phyloP scores from a whole-genome alignment of 2,888 invertebrate species.

The Crossocerus cetratus region DNA sequence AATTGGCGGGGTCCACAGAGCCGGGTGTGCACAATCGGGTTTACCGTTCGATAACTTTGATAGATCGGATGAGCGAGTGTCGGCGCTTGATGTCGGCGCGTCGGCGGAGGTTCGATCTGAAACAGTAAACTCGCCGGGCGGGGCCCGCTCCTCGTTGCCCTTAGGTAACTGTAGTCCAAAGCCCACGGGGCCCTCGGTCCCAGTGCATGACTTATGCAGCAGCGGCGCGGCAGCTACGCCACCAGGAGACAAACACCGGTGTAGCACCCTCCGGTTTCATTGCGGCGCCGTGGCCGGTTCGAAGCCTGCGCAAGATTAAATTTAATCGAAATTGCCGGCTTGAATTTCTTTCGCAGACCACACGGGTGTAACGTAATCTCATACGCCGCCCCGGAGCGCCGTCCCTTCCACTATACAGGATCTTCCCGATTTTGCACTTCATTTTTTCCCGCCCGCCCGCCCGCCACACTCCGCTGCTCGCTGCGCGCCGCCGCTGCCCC shows the following conservation, averaged over 20 bases:
- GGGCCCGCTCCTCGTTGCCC: constrained; percentile 40
- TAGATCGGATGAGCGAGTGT: too few relatives aligned
- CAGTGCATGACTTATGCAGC: constrained; percentile 47
- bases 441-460: constrained; percentile 12
- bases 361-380: constrained; percentile 64
- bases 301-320: constrained; percentile 65
- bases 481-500: too few relatives aligned
- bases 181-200: constrained; percentile 31
- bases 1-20: too few relatives aligned
- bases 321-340: constrained; percentile 69
- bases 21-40: too few relatives aligned
- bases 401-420: constrained; percentile 19
- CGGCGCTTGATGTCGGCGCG: constrained; percentile 17
- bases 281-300: constrained; percentile 55
- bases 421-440: constrained; percentile 36
- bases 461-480: not conserved
- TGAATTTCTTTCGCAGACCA: constrained; percentile 67
- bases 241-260: constrained; percentile 40
- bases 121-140: constrained; percentile 54
- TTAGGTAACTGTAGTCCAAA: constrained; percentile 57
- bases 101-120: constrained; percentile 46
- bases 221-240: too few relatives aligned
- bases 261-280: constrained; percentile 61
- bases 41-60: too few relatives aligned
- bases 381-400: constrained; percentile 56